Evolutionary conservation across 2,797 vertebrate genomes (phyloP).

Genomic region (Coccyzus lansbergi): DNA sequence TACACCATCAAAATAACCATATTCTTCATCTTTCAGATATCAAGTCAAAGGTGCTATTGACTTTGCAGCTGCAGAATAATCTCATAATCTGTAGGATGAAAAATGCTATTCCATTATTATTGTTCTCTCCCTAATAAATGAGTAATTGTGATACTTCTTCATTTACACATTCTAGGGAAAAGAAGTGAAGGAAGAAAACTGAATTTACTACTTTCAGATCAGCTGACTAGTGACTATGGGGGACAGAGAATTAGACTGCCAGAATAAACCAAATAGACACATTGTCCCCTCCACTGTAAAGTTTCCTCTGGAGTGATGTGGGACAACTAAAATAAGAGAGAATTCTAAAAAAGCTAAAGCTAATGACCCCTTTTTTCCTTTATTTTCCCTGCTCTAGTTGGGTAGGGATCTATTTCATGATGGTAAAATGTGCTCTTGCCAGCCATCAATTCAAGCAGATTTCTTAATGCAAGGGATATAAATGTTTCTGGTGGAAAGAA

Average conservation of each 20-base stretch:
- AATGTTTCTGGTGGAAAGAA: neutral
- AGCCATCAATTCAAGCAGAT: neutral
- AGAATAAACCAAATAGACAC: neutral
- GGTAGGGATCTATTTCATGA: neutral
- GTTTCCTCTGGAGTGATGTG: neutral
- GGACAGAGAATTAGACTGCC: neutral
- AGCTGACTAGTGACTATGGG: neutral
- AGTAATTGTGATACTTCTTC: neutral
- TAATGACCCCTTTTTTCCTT: neutral
- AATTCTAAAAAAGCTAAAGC: neutral
- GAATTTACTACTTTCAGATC: neutral
- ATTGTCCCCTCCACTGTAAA: neutral
- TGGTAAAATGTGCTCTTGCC: neutral
- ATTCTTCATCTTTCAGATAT: neutral
- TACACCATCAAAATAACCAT: neutral
- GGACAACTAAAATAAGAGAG: neutral
- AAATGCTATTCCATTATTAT: neutral
- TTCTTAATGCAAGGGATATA: neutral
- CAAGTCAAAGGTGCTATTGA: neutral
- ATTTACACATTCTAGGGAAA: neutral
- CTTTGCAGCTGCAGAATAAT: neutral
- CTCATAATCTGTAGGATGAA: neutral
- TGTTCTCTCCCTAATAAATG: neutral
- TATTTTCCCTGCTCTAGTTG: fast-evolving
- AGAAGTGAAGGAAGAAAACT: neutral